A percentile compares a stretch with the other conserved stretches of the same genome.
Conservation (phyloP, 2,888 invertebrate genomes). For the Icerya purchasi region DNA sequence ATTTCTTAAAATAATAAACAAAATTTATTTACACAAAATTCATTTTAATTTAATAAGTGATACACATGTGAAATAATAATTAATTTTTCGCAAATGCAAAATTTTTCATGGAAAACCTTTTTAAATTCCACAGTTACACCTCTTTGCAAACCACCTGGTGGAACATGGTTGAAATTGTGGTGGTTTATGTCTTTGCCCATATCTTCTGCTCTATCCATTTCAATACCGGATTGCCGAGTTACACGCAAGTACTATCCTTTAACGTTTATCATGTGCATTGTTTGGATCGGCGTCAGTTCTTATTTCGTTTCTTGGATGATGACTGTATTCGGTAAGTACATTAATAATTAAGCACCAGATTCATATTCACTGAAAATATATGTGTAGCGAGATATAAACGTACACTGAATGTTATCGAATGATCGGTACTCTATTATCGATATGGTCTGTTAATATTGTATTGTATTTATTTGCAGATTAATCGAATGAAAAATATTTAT, state of each 20-base stretch:
- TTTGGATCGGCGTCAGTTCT: slow-evolving; percentile 66
- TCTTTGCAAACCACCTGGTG: slow-evolving; percentile 15
- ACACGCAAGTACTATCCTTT: slow-evolving; percentile 40
- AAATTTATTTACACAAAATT: too few species aligned
- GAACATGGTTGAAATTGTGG: slow-evolving; percentile 28
- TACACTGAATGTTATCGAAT: neutral
- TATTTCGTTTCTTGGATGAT: slow-evolving; percentile 86
- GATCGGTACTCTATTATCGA: too few species aligned
- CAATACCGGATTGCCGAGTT: slow-evolving; percentile 55
- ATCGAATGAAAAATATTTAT: too few species aligned
- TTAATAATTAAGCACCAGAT: neutral
- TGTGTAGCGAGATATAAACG: neutral
- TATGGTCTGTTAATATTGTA: too few species aligned
- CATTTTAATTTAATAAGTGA: too few species aligned
- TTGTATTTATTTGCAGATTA: too few species aligned
- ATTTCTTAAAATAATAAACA: too few species aligned
- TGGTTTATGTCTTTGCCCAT: slow-evolving; percentile 53
- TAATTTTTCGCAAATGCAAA: too few species aligned
- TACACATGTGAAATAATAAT: too few species aligned
- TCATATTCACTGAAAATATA: neutral
- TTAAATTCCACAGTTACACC: slow-evolving; percentile 16
- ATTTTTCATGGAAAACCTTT: too few species aligned
- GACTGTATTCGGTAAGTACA: slow-evolving; percentile 50
- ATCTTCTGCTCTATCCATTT: slow-evolving; percentile 41
- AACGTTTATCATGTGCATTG: slow-evolving; percentile 64